phyloP scores from a whole-genome alignment of 2,113 vertebrate species.

The Indicator maculatus region DNA sequence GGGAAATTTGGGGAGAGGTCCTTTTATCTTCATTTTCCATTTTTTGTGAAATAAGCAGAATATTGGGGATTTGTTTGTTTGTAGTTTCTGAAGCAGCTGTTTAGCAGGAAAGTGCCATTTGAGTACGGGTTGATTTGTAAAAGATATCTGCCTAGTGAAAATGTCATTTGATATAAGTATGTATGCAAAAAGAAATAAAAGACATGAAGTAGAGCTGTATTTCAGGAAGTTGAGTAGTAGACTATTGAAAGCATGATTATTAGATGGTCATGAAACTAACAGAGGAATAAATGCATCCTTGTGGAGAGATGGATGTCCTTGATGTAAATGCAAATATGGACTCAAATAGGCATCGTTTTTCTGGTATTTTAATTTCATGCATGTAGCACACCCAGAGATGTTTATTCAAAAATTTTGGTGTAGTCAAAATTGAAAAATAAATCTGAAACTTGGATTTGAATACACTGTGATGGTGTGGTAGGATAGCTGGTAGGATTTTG shows the following conservation, averaged over 20 bases:
- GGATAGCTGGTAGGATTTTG: not conserved
- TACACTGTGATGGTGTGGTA: not conserved
- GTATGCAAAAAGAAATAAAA: not conserved
- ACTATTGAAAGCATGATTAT: not conserved
- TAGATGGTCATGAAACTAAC: not conserved
- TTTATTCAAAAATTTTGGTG: not conserved
- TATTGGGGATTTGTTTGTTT: not conserved
- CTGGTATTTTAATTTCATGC: not conserved
- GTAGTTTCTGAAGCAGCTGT: not conserved
- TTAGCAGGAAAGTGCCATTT: not conserved
- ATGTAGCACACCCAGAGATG: not conserved
- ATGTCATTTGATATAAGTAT: not conserved
- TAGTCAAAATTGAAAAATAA: not conserved
- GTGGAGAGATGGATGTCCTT: not conserved
- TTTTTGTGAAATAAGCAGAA: not conserved
- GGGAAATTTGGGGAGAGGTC: not conserved
- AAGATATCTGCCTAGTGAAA: not conserved
- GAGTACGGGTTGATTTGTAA: not conserved
- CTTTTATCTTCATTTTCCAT: not conserved
- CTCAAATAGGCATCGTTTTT: not conserved
- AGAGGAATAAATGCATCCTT: not conserved
- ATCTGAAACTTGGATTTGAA: not conserved
- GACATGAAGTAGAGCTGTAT: not conserved
- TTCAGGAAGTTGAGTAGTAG: not conserved
- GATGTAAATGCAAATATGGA: not conserved